Evolutionary conservation across 2,888 invertebrate genomes (phyloP).

Genomic region (Candidula unifasciata): DNA sequence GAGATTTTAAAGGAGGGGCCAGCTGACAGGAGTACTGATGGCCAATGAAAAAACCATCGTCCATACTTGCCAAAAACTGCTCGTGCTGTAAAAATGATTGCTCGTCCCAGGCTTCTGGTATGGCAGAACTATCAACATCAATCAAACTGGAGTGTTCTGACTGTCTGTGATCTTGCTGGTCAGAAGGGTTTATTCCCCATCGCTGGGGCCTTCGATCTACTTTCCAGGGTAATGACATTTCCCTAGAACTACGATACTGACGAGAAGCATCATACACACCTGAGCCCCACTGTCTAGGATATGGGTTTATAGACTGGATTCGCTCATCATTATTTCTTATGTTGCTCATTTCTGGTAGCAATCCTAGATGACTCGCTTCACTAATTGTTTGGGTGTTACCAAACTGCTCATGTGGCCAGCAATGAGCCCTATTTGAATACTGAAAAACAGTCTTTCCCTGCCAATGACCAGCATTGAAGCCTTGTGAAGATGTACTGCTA

Average conservation of each 20-base stretch:
- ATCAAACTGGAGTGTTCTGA: not conserved
- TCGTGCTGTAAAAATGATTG: slow-evolving; percentile 40
- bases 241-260: not conserved
- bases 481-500: not conserved
- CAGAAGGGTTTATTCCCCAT: not conserved
- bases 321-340: not conserved
- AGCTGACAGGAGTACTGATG: not conserved
- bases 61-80: slow-evolving; percentile 43
- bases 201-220: not conserved
- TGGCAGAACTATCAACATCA: not conserved
- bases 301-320: not conserved
- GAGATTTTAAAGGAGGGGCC: not conserved
- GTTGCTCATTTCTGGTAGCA: too few relatives aligned
- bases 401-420: too few relatives aligned
- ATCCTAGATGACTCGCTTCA: too few relatives aligned
- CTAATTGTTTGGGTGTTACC: too few relatives aligned
- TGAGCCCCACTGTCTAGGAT: slow-evolving; percentile 9
- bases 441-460: too few relatives aligned
- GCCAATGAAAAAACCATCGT: not conserved
- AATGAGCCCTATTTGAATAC: too few relatives aligned
- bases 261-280: not conserved
- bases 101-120: slow-evolving; percentile 36
- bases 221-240: not conserved
- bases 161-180: not conserved
- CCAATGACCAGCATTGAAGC: too few relatives aligned